A percentile compares a stretch with the other conserved stretches of the same genome.
These are phyloP conservation scores for Agonopterix subpropinquella DNA, from an alignment of 2,888 invertebrate species.

Conservation along the genomic window DNA sequence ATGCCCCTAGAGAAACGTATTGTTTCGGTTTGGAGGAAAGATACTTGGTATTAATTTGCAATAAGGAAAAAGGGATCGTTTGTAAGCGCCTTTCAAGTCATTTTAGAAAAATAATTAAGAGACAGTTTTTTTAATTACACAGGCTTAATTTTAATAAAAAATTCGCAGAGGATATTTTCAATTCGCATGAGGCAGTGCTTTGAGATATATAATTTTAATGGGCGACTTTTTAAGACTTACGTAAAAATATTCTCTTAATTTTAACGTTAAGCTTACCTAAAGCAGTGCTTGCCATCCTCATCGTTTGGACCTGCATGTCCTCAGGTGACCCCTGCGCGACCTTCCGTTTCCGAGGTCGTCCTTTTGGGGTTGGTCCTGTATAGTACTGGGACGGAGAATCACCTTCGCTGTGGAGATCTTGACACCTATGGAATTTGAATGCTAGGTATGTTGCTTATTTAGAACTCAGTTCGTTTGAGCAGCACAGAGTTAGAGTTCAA, in stretches of 20 bases:
- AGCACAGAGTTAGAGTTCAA: too few relatives aligned
- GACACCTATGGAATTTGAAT: slow-evolving; percentile 37
- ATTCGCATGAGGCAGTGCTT: background rate
- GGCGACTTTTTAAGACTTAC: too few relatives aligned
- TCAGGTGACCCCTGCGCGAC: slow-evolving; percentile 74
- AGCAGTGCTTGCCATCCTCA: slow-evolving; percentile 82
- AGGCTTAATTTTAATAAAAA: background rate
- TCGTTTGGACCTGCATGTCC: slow-evolving; percentile 79
- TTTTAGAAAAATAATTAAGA: too few relatives aligned
- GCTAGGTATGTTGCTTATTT: background rate
- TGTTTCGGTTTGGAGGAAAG: background rate
- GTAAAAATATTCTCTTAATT: too few relatives aligned
- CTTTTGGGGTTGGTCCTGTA: slow-evolving; percentile 81
- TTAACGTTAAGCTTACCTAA: slow-evolving; percentile 71
- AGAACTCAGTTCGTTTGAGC: too few relatives aligned
- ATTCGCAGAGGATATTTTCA: background rate
- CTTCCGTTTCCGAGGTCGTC: slow-evolving; percentile 87
- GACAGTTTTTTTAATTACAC: too few relatives aligned
- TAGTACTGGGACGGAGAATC: slow-evolving; percentile 81
- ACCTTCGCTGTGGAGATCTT: slow-evolving; percentile 65
- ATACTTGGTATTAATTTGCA: too few relatives aligned
- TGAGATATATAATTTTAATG: background rate
- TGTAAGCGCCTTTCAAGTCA: too few relatives aligned
- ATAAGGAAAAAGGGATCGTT: too few relatives aligned
- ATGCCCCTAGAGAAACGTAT: background rate